phyloP scores from a whole-genome alignment of 2,113 vertebrate species.

The Hassar affinis region DNA sequence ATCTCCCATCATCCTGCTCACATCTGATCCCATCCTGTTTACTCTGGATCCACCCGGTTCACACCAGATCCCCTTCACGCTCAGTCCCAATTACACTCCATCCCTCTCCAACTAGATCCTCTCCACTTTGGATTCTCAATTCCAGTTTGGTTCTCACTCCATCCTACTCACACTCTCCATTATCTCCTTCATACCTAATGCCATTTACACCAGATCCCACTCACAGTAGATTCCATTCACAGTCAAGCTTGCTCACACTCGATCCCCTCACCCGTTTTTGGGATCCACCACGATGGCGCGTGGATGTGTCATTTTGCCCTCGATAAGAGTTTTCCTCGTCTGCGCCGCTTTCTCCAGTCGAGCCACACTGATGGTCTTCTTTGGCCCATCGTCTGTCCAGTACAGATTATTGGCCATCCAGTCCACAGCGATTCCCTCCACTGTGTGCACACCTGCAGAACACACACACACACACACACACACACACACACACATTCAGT shows the following conservation, averaged over 20 bases:
- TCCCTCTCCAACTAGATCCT: neutral
- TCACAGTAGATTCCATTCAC: neutral
- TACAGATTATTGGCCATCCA: constrained; percentile 98
- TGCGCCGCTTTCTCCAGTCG: constrained; percentile 93
- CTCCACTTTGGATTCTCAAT: neutral
- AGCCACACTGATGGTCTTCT: constrained; percentile 96
- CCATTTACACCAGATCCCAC: neutral
- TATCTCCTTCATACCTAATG: neutral
- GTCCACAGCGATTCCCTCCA: constrained; percentile 95
- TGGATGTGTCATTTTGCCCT: constrained; percentile 97
- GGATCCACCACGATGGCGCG: constrained; percentile 95
- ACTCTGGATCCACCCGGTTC: neutral
- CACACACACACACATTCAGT: neutral
- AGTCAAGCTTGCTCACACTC: neutral
- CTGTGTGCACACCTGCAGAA: constrained; percentile 86
- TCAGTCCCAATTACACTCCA: neutral
- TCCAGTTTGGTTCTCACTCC: too few relatives aligned
- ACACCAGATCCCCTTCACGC: too few relatives aligned
- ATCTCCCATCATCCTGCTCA: neutral
- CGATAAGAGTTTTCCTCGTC: constrained; percentile 89
- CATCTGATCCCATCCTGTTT: neutral
- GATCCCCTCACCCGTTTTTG: constrained; percentile 80
- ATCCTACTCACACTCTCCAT: neutral
- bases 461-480: constrained; percentile 3
- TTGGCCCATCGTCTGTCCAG: constrained; percentile 96